Conservation (phyloP, 2,888 invertebrate species). For the Leucophenga montana region DNA sequence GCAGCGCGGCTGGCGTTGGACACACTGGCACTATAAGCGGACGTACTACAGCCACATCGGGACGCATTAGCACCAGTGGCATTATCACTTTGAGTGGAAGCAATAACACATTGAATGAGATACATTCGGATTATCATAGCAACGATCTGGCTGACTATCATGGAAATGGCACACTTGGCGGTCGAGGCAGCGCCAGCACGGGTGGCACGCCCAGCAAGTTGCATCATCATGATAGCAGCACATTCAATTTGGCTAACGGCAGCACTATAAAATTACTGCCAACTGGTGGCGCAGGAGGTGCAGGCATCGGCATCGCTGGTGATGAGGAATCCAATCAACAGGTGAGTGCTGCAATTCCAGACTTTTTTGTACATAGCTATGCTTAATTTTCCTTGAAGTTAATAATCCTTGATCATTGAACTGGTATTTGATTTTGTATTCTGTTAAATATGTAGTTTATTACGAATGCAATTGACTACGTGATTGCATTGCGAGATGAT, state of each 20-base stretch:
- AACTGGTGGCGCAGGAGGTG: no score
- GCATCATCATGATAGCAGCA: constrained; percentile 59
- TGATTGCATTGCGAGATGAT: neutral
- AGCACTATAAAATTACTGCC: constrained; percentile 71
- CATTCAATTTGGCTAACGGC: constrained; percentile 69
- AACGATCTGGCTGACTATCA: constrained; percentile 60
- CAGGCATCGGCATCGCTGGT: constrained; percentile 31
- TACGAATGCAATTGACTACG: constrained; percentile 3
- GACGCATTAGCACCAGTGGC: constrained; percentile 68
- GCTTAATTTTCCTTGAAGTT: neutral
- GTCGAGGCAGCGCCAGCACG: neutral
- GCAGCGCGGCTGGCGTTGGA: constrained; percentile 35
- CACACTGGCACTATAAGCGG: constrained; percentile 50
- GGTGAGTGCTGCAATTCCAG: no score
- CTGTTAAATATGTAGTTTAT: neutral
- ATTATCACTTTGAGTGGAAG: constrained; percentile 68
- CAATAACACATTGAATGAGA: constrained; percentile 70
- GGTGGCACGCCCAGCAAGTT: constrained; percentile 58
- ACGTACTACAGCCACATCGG: constrained; percentile 68
- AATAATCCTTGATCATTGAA: constrained; percentile 1
- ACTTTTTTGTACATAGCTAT: neutral
- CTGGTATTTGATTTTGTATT: neutral
- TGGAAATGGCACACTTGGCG: constrained; percentile 43
- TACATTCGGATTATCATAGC: constrained; percentile 68
- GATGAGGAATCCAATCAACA: constrained; percentile 72